Percentiles rank a stretch among this genome's conserved stretches.
Evolutionary conservation across 2,888 invertebrate species (phyloP).

Genomic region (Eutolmus rufibarbis): DNA sequence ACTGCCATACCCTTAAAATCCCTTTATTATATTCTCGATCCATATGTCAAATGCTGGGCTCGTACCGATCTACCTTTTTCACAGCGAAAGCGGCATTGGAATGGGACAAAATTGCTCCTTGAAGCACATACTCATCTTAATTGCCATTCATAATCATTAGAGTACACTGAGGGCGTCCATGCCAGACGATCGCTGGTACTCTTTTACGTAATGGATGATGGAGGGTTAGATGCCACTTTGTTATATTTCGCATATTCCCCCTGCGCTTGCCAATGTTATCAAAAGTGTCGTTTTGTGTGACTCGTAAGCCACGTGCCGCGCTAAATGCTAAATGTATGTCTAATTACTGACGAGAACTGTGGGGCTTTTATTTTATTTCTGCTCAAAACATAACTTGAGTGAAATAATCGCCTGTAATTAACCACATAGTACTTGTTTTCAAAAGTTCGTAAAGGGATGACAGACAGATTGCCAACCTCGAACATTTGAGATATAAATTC

Average conservation of each 20-base stretch:
- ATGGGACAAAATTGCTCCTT: constrained; percentile 37
- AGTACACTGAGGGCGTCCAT: constrained; percentile 34
- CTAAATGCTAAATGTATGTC: constrained; percentile 43
- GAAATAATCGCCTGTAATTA: constrained; percentile 1
- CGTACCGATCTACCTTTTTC: not conserved
- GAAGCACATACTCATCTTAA: constrained; percentile 45
- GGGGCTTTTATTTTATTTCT: not conserved
- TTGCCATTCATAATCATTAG: constrained; percentile 48
- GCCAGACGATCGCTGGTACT: not conserved
- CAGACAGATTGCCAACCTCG: not conserved
- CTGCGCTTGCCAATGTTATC: constrained; percentile 22
- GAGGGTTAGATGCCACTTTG: not conserved
- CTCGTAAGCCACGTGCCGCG: constrained; percentile 39
- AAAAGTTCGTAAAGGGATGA: not conserved
- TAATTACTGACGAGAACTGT: constrained; percentile 34
- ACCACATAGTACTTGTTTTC: not conserved
- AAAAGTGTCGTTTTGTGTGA: constrained; percentile 42
- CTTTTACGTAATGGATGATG: not conserved
- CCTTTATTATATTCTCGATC: constrained; percentile 40
- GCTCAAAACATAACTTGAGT: not conserved
- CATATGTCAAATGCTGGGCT: constrained; percentile 28
- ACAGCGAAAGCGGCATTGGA: not conserved
- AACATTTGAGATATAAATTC: not conserved
- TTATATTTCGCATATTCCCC: not conserved
- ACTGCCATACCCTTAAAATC: constrained; percentile 9